Evolutionary conservation across 2,797 vertebrate genomes (phyloP).

Genomic region (Adelosebastes latens): DNA sequence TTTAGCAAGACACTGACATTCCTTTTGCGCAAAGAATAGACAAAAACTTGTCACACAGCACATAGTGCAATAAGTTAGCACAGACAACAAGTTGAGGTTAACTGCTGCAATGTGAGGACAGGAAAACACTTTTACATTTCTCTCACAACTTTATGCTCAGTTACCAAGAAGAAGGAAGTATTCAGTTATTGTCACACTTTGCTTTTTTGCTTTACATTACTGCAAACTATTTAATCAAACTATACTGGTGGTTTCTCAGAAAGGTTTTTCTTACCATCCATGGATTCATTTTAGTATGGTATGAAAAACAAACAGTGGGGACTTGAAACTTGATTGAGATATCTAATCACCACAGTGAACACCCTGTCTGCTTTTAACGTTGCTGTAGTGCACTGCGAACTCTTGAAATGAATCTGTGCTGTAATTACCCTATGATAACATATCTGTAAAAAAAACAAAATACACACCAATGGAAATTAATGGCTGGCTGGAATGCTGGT

Average conservation of each 20-base stretch:
- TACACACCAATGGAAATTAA: background rate
- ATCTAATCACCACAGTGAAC: background rate
- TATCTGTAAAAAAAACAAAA: background rate
- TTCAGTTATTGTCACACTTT: background rate
- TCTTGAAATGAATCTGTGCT: background rate
- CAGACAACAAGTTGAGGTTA: background rate
- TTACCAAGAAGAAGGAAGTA: conserved; percentile 16
- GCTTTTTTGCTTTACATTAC: background rate
- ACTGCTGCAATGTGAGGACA: conserved; percentile 14
- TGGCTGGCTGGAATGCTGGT: background rate
- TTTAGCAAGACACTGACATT: conserved; percentile 6
- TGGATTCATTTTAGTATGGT: background rate
- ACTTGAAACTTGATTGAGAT: background rate
- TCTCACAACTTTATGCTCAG: background rate
- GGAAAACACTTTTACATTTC: background rate
- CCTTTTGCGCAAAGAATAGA: background rate
- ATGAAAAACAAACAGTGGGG: background rate
- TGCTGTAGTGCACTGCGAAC: background rate
- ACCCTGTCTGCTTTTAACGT: background rate
- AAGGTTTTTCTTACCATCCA: background rate
- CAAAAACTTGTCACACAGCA: background rate
- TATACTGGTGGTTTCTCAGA: background rate
- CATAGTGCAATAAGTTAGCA: background rate
- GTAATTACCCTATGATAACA: background rate
- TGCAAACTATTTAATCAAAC: background rate